A percentile compares a stretch with the other conserved stretches of the same genome.
phyloP scores from a whole-genome alignment of 1,140 invertebrate species.

The Littorina saxatilis region DNA sequence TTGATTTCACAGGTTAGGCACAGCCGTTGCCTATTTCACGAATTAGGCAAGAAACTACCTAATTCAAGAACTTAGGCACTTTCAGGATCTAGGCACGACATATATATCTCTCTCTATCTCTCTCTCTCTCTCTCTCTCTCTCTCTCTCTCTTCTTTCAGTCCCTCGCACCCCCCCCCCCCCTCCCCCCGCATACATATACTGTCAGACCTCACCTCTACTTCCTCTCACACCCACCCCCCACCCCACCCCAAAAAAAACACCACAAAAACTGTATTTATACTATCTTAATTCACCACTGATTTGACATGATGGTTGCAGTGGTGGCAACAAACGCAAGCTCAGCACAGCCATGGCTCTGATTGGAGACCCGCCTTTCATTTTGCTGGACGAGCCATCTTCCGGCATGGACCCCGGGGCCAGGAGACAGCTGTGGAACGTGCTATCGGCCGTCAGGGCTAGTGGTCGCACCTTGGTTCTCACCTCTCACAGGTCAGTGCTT shows the following conservation, averaged over 20 bases:
- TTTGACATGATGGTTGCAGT: conserved; percentile 51
- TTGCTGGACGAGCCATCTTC: conserved; percentile 77
- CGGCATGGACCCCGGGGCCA: conserved; percentile 77
- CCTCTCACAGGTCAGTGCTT: conserved; percentile 69
- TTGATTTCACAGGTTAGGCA: no score
- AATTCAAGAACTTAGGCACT: no score
- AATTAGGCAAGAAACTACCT: no score
- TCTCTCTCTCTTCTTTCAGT: no score
- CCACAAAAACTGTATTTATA: neutral
- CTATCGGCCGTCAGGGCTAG: conserved; percentile 62
- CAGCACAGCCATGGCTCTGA: conserved; percentile 92
- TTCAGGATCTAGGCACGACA: no score
- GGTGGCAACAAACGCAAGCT: conserved; percentile 95
- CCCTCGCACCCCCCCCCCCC: no score
- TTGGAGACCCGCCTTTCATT: conserved; percentile 77
- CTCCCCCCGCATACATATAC: conserved; percentile 28
- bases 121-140: no score
- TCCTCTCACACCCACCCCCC: no score
- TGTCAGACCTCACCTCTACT: conserved; percentile 20
- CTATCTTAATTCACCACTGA: neutral
- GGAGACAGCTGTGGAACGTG: conserved; percentile 75
- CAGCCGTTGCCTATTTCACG: no score
- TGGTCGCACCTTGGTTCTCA: conserved; percentile 71
- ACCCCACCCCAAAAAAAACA: no score
- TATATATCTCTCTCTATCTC: no score